phyloP scores from a whole-genome alignment of 2,888 invertebrate genomes.

The Tineola bisselliella region DNA sequence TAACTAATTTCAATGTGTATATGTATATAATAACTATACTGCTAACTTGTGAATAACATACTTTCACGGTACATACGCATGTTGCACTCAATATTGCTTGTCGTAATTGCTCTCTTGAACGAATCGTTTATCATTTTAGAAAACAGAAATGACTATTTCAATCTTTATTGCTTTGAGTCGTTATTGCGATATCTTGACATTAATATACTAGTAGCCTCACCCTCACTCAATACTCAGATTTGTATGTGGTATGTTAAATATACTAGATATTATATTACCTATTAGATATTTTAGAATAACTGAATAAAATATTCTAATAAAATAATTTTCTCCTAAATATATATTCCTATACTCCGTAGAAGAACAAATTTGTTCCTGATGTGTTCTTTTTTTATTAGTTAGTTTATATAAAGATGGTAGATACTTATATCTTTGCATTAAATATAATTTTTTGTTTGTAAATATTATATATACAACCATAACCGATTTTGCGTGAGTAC shows the following conservation, averaged over 20 bases:
- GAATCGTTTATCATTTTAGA: constrained; percentile 50
- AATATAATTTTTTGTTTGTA: too few relatives aligned
- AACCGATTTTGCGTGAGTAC: not conserved
- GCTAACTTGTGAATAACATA: constrained; percentile 8
- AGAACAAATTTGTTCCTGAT: too few relatives aligned
- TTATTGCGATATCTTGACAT: not conserved
- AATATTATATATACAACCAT: too few relatives aligned
- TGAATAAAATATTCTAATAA: too few relatives aligned
- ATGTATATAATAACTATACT: not conserved
- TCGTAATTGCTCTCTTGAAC: constrained; percentile 52
- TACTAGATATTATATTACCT: too few relatives aligned
- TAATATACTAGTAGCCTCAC: not conserved
- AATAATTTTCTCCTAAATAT: too few relatives aligned
- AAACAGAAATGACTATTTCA: constrained; percentile 7
- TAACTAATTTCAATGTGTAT: not conserved
- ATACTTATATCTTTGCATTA: too few relatives aligned
- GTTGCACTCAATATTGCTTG: constrained; percentile 19
- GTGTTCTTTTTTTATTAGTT: too few relatives aligned
- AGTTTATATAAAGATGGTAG: too few relatives aligned
- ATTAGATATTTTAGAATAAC: too few relatives aligned
- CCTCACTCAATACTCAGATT: not conserved
- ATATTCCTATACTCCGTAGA: too few relatives aligned
- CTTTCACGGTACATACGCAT: constrained; percentile 29
- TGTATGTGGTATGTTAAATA: too few relatives aligned
- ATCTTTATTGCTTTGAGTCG: not conserved